Base-by-base conservation (phyloP, 1,140 invertebrate genomes). In the Wiebesia pumilae region DNA sequence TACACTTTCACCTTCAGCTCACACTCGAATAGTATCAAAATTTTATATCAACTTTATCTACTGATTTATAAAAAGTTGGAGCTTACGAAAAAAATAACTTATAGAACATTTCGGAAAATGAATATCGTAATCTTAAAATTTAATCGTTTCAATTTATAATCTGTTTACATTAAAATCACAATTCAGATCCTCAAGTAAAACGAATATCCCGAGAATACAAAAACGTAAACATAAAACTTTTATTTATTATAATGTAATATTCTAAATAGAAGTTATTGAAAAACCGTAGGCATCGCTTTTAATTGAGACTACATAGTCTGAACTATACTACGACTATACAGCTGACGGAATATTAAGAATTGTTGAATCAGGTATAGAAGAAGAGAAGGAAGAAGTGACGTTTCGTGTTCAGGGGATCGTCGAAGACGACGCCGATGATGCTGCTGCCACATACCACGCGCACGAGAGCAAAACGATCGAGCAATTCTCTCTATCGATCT, bases 391-490 rank as follows among this genome's bases (percentile, higher is more conserved):
- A 27, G 69, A 81, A 71, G 38, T 67, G 30, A 33, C 33, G 78
- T 80, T 54, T 58, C 3, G 33, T 51, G 51, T 40, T 80, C 78
- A 19, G 43, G 77, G 58, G 58, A 51, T 54, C 38, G 78, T 9
- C 47, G 47, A 21, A 35, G 51, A 80, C 51, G 35, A 40, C 51
- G 54, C 24, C 21, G 21, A 47, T 12, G 12, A 47, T 24, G 10
- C 62, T n/a, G 24, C 10, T 21, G 71, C 27, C 54, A 54, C 80
- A 27, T 81, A 62, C 80, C 65, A 71, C 40, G 12, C 81, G 65
- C n/a, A 30, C 40, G 40, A 69, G 43, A 40, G 77, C 78, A 82
- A 82, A 85, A 82, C 77, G 83, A 85, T 88, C 87, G 81, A 82
- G 75, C 35, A 71, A 33, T 80, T 80, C 81, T 54, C 77, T 47